Conservation (phyloP, 2,888 invertebrate species). For the Lapara coniferarum region DNA sequence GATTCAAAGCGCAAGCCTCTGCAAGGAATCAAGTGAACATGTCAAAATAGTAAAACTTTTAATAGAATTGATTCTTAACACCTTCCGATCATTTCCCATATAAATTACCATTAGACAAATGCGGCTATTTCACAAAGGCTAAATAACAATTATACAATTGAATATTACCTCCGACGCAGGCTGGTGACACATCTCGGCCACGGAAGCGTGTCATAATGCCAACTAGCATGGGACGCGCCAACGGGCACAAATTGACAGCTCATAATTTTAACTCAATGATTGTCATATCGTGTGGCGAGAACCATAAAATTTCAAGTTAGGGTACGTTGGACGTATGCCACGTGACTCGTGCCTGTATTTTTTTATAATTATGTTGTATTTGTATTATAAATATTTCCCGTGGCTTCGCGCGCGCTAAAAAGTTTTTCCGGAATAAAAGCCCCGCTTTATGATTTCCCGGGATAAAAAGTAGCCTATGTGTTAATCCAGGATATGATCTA, state of each 20-base stretch:
- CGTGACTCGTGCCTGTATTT: background rate
- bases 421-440: too few species aligned
- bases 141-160: background rate
- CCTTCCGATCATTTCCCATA: too few species aligned
- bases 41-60: too few species aligned
- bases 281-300: constrained; percentile 55
- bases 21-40: too few species aligned
- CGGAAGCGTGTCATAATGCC: constrained; percentile 56
- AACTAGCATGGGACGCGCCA: constrained; percentile 41
- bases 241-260: constrained; percentile 64
- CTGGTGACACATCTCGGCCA: constrained; percentile 14
- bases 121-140: background rate
- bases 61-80: too few species aligned
- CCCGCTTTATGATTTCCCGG: too few species aligned
- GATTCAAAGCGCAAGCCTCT: too few species aligned
- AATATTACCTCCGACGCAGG: background rate
- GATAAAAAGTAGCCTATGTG: too few species aligned
- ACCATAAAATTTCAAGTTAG: constrained; percentile 57
- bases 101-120: background rate
- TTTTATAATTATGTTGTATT: too few species aligned
- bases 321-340: constrained; percentile 25
- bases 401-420: too few species aligned
- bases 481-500: too few species aligned
- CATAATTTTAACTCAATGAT: constrained; percentile 66
- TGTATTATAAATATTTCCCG: too few species aligned